Evolutionary conservation across 2,797 vertebrate species (phyloP), one percentile per base, ranked within the genome.

Genomic region (Dromococcyx pavoninus): DNA sequence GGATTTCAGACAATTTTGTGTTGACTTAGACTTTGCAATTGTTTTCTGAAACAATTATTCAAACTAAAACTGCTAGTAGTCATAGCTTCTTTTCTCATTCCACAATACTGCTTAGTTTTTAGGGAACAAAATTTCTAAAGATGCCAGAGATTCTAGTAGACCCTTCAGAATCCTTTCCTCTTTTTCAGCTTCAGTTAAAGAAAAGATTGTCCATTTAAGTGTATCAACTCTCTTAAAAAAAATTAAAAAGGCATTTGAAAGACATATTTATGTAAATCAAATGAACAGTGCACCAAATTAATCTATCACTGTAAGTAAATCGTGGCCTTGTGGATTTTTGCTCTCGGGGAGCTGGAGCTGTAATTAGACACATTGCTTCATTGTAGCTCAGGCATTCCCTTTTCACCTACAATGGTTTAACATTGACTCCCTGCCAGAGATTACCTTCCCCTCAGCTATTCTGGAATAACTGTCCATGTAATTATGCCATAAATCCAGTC

Each of bases 401-500:
- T 91, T 92, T 60, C 32, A 73, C 22, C 46, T 51, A 48, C 25
- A 37, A 39, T 8, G 3, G 13, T 84, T 92, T 94, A 87, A 91
- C 78, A 48, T 3, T 56, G 57, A 76, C 78, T 96, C 60, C 23
- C 48, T 67, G 60, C 19, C 72, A 88, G 57, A 94, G 37, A 61
- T 77, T 93, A 57, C 44, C 22, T 89, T 88, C 44, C 44, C 13
- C 60, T 82, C 35, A 71, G 65, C 57, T 92, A 44, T 77, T 89
- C 71, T 67, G 35, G 53, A 79, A 93, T 71, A 95, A 85, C 23
- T 58, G 48, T 86, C 44, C 53, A 13, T 74, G 32, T 74, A 95
- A 96, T 88, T 87, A 83, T 64, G 17, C 30, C 44, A 83, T 89
- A 94, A 95, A 96, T 67, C 24, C 67, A 64, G 32, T 41, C 44